These are phyloP conservation scores for Crotophaga sulcirostris DNA, from an alignment of 2,113 vertebrate species.

Conservation along the genomic window DNA sequence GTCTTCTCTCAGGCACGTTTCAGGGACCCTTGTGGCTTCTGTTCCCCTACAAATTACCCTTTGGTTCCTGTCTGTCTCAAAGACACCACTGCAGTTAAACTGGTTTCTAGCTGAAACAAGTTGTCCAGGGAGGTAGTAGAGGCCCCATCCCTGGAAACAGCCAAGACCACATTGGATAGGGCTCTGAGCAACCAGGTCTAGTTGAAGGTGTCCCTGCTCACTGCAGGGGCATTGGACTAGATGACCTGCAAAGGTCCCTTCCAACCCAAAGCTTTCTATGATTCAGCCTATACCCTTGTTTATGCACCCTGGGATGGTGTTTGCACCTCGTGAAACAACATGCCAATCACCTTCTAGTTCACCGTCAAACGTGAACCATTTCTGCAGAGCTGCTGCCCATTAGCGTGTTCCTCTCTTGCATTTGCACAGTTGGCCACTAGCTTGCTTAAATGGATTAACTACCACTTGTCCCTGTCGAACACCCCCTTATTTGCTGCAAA, in stretches of 20 bases:
- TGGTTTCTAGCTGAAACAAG: background rate
- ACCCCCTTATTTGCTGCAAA: background rate
- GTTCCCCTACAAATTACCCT: background rate
- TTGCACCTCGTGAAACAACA: background rate
- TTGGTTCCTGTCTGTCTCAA: background rate
- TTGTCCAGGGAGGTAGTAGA: too few relatives aligned
- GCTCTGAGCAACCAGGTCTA: too few relatives aligned
- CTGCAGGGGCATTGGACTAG: too few relatives aligned
- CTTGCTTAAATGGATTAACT: background rate
- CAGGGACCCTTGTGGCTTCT: background rate
- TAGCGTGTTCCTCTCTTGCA: accelerated
- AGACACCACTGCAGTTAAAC: background rate
- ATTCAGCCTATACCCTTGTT: background rate
- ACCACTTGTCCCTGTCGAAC: background rate
- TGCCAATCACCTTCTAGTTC: background rate
- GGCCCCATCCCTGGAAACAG: too few relatives aligned
- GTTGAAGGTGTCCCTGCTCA: too few relatives aligned
- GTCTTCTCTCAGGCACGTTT: background rate
- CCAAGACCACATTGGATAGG: too few relatives aligned
- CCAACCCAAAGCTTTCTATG: too few relatives aligned
- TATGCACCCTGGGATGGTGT: background rate
- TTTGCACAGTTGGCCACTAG: background rate
- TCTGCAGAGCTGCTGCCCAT: background rate
- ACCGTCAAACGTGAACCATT: background rate
- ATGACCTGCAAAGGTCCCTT: too few relatives aligned